phyloP scores from a whole-genome alignment of 1,140 invertebrate genomes.

The Brachionus plicatilis region DNA sequence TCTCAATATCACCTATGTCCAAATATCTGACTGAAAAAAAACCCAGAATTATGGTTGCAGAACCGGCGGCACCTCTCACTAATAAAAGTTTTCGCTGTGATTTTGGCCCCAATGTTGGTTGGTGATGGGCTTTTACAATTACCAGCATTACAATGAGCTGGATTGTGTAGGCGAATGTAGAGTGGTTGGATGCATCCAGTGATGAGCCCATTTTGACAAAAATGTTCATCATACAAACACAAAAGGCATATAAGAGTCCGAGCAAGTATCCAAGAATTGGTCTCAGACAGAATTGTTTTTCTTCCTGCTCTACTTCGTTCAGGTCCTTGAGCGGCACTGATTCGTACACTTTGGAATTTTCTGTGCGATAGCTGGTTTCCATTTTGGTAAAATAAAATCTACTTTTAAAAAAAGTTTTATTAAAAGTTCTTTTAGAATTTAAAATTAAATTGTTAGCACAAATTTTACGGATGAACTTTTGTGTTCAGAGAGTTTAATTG shows the following conservation, averaged over 20 bases:
- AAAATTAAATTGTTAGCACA: neutral
- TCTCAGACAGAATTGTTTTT: neutral
- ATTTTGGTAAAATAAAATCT: neutral
- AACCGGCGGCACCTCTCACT: neutral
- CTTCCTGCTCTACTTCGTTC: neutral
- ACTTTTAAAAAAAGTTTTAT: neutral
- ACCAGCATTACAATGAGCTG: conserved; percentile 23
- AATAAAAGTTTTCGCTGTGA: neutral
- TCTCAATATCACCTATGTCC: neutral
- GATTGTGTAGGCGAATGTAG: neutral
- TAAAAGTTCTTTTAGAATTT: neutral
- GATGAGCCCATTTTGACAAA: conserved; percentile 21
- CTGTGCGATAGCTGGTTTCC: neutral
- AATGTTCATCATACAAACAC: conserved; percentile 1
- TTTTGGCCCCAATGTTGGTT: neutral
- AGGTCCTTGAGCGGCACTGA: neutral
- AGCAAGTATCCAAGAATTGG: conserved; percentile 14
- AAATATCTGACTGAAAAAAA: conserved; percentile 10
- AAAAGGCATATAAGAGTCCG: neutral
- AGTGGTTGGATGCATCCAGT: conserved; percentile 12
- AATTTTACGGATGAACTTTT: neutral
- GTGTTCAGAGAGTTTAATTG: neutral
- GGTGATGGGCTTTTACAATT: neutral
- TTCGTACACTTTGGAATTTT: neutral
- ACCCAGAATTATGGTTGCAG: neutral